Base-by-base conservation (phyloP, 2,113 vertebrate genomes). In the Pagrus major region DNA sequence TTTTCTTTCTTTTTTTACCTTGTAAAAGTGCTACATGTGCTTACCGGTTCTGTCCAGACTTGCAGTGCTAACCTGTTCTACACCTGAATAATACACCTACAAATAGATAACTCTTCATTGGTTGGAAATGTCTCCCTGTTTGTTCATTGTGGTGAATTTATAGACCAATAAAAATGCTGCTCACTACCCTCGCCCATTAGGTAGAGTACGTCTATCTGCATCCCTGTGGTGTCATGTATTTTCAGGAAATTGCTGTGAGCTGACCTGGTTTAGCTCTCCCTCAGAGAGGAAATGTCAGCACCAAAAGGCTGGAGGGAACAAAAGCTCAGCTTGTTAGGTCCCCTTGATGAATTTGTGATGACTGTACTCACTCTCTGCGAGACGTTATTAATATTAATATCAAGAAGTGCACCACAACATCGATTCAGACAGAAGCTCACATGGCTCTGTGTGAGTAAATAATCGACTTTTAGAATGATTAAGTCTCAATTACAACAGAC, bases 331-430 rank as follows among this genome's bases (percentile, higher is more conserved):
- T 84, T 88, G 77, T 82, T 66, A 46, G 21, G 15, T 66, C 46
- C 41, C 51, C 54, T 59, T 78, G 75, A 76, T 87, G 63, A 85
- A 87, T 86, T 80, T 91, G 58, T 84, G 69, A 89, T 84, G 71
- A 85, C 73, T 83, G 21, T 61, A 69, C 68, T 85, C 65, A 35
- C 71, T 73, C 46, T 5, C 37, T 79, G 29, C 63, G 42, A 54
- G 69, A 69, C 37, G 5, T 39, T 68, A 68, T 86, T 60, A 68
- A 88, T 78, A 84, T 88, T 82, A 69, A 89, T 82, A 41, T 31
- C 1, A 35, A 37, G 44, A 82, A 33, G 51, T 74, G 11, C 35
- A 33, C 58, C 54, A 60, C 58, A 31, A 14, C 66, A 52, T 49
- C 5, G 16, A 52, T 68, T 41, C 73, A 75, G 60, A 29, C 52